Base-by-base conservation (phyloP, 2,797 vertebrate genomes). In the Myotis findleyi region DNA sequence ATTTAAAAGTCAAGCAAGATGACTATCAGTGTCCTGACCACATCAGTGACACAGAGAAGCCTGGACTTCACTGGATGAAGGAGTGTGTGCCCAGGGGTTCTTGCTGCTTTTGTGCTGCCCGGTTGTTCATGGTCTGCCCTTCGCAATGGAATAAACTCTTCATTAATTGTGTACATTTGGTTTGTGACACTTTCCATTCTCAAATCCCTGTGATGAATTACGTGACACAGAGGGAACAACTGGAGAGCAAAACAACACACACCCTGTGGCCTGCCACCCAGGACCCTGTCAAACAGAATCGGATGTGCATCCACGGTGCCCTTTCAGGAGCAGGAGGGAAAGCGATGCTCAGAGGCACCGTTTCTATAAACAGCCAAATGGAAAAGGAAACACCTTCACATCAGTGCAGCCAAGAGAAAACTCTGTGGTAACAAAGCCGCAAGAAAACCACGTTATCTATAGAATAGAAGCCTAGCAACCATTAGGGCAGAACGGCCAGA, bases 91-190 rank as follows among this genome's bases (percentile, higher is more conserved):
- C 38, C 13, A 41, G 57, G 64, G 57, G 86, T 66, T 76, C 77
- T 81, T 83, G 71, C 23, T 89, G 59, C 69, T 91, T 94, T 80
- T 94, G 71, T 85, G 93, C 72, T 73, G 53, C 73, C 82, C 92
- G 41, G 87, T 79, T 91, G 57, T 96, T 83, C 85, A 91, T 59
- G 80, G 89, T 76, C 89, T 96, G 89, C 87, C 55, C 69, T 90
- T 96, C 95, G 88, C 92, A 95, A 85, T 53, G n/a, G 68, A 84
- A 79, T 86, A 95, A 97, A 96, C 72, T 88, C 79, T 72, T 95
- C 95, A 97, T 97, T 98, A 95, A 97, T 97, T 97, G 86, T 93
- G 62, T 90, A 81, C 86, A 95, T 96, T 94, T 96, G 81, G 69
- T 94, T 76, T 93, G 91, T 96, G 86, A 95, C 94, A 96, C 95